Evolutionary conservation across 2,797 vertebrate species (phyloP), one percentile per base, ranked within the genome.

Genomic region (Pantherophis vulpinus): DNA sequence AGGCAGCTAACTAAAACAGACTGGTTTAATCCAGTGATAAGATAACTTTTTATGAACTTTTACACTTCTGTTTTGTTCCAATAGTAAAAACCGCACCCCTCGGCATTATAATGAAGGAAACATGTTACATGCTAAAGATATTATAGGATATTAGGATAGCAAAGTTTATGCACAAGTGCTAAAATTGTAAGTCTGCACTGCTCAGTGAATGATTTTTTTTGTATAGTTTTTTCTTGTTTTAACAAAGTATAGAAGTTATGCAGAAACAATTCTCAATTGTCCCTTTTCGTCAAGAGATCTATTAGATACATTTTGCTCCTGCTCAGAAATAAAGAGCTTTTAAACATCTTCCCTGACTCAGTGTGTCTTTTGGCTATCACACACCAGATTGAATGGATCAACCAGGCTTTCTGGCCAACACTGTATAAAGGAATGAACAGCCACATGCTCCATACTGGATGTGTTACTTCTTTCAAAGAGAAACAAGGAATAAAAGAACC

Each of bases 401-500:
- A 4, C 7, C 16, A 74, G 32, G 70, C 32, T 37, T 74, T 74
- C 70, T 37, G 70, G 7, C n/a, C 70, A 74, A 74, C 6, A 37
- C 16, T 37, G 92, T 42, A 12, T 88, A 54, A 5, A 89, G 94
- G 86, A 91, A 88, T 55, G 92, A 0, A 42, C 91, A 95, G 93
- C 60, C 88, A 58, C 37, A 79, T 92, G 92, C 93, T 88, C 3
- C 90, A 94, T 95, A 79, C 94, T 95, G 93, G 32, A 94, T 90
- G 14, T n/a, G 88, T 20, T 94, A 86, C 91, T 95, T 20, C 10
- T 5, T 47, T 93, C 74, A 93, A 95, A 95, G n/a, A 93, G 90
- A 95, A 94, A 95, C 10, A 29, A 25, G 37, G 14, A 66, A 5
- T n/a, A 55, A 92, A 95, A 55, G 25, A 93, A 95, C 87, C 55